Base-by-base conservation (phyloP, 2,113 vertebrate species). In the Gymnarchus niloticus region DNA sequence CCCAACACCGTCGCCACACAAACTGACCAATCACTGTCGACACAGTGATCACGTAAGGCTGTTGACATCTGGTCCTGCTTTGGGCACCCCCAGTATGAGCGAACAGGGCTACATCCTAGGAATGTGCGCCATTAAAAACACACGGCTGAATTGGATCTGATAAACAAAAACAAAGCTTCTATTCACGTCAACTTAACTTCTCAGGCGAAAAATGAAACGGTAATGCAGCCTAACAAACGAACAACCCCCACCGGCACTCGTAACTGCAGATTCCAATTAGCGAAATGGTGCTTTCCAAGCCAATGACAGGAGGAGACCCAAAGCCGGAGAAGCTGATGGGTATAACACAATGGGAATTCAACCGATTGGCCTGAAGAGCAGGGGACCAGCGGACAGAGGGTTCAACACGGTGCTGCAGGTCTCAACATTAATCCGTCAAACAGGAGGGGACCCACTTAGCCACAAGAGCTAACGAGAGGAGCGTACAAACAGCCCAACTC, bases 171-270 rank as follows among this genome's bases (percentile, higher is more conserved):
- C 87, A 91, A 86, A 85, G 77, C 65, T 2, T 77, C 81, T 48
- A 87, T 90, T 92, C 61, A 90, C 86, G 81, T 88, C 85, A 73
- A 84, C 86, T 59, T 14, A 51, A 83, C 37, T 25, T 85, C 21
- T 33, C 69, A 81, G 73, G 77, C 33, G 77, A 48, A 83, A 37
- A 81, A 77, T 3, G 41, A 41, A 41, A 23, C 76, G 81, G 81
- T 88, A 78, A 12, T 19, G 54, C 21, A 57, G 73, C 37, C 12
- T 25, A 56, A 21, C 57, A 23, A 82, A 69, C 81, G 19, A 81
- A 21, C 1, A 0, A 21, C 10, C 49, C 25, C 84, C 37, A 9
- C 41, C 3, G 6, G 33, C 12, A 28, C 46, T 80, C 49, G n/a
- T 17, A 19, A 19, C 6, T 78, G 51, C 73, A 37, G 6, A 65